Base-by-base conservation (phyloP, 1,140 invertebrate species). In the Drosophila micromelanica region DNA sequence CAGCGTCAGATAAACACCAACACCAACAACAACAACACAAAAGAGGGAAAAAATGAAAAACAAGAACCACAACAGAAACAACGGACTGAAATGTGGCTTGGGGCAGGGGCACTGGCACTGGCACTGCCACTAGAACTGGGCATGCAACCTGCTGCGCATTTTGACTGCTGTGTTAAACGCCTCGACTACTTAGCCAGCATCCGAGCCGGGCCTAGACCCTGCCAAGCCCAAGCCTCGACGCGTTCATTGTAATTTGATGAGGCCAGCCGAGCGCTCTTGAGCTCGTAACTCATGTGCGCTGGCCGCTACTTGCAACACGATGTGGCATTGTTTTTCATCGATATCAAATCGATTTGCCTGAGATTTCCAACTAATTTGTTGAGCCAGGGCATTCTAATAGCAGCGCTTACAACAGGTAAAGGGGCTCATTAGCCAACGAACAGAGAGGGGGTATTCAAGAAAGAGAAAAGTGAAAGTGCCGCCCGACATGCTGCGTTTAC, bases 341-440 rank as follows among this genome's bases (percentile, higher is more conserved):
- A 89, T 89, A 72, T 77, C 70, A 84, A 80, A 89, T 89, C 84
- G 79, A 89, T 89, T 89, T 57, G 12, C 20, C 45, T 49, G 55
- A 81, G 72, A 82, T 76, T 86, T 82, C 76, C 46, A 30, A 86
- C 84, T 86, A 82, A 81, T 87, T 82, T 87, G 77, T 63, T 61
- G 48, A 27, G 43, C 30, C 37, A 51, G 70, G 8, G 32, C 61
- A 67, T 59, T 67, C 57, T 62, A 61, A 69, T 61, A 38, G 71
- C 38, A 51, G 64, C 4, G 56, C 27, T 60, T 63, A 69, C 13
- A 42, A 40, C 68, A 76, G 73, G 68, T 76, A 76, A 76, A 71
- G 68, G 55, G 60, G 17, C 73, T 76, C 73, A 76, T 76, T 76
- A 76, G 60, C 15, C 52, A 55, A 5, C 30, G 17, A 2, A 5